Conservation (phyloP, 1,140 invertebrate species). For the Halesus radiatus region DNA sequence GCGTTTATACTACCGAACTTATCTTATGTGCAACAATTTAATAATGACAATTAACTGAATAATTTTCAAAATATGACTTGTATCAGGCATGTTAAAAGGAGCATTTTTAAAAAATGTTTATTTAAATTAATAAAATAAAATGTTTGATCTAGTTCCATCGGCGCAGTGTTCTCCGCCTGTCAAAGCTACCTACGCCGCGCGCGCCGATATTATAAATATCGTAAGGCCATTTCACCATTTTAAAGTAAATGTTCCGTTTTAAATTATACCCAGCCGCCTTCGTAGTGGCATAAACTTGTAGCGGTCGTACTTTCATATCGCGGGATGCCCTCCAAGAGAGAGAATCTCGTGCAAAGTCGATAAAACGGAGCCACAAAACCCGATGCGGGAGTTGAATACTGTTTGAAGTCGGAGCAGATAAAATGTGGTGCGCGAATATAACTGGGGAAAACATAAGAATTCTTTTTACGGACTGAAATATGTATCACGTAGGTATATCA, state of each 20-base stretch:
- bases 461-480: no score
- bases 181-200: conserved; percentile 43
- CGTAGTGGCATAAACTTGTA: conserved; percentile 40
- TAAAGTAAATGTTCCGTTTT: conserved; percentile 51
- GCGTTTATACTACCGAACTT: no score
- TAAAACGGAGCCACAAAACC: not conserved
- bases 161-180: conserved; percentile 31
- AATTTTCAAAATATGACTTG: no score
- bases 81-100: no score
- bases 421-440: not conserved
- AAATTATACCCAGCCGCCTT: conserved; percentile 49
- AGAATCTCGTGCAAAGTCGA: not conserved
- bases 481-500: no score
- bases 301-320: conserved; percentile 41
- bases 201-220: conserved; percentile 47
- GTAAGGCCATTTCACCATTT: conserved; percentile 46
- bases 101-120: no score
- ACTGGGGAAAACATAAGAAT: no score
- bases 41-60: no score
- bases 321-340: conserved; percentile 14
- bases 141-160: conserved; percentile 31
- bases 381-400: conserved; percentile 5
- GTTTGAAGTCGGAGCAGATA: not conserved
- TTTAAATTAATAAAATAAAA: not conserved
- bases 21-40: no score